phyloP scores from a whole-genome alignment of 2,888 invertebrate genomes.

The Ophonus ardosiacus region DNA sequence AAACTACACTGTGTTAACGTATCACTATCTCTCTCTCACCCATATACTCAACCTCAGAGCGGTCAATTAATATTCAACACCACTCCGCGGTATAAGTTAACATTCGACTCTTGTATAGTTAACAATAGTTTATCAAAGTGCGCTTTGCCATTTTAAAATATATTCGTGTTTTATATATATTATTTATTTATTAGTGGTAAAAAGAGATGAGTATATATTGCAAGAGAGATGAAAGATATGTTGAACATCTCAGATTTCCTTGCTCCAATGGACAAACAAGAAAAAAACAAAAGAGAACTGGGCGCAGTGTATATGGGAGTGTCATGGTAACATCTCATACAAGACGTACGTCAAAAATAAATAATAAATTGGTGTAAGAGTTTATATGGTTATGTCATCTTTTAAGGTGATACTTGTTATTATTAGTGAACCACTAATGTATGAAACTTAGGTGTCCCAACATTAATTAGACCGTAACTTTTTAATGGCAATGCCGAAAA shows the following conservation, averaged over 20 bases:
- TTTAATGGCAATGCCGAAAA: no score
- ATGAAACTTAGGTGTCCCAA: no score
- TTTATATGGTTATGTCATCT: no score
- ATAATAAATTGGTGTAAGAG: no score
- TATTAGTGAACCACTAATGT: no score
- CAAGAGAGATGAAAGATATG: background rate
- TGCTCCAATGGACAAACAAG: conserved; percentile 34
- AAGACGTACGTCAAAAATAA: background rate
- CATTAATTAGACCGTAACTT: no score
- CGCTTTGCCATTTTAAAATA: background rate
- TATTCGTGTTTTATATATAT: background rate
- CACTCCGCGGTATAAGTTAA: background rate
- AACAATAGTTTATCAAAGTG: background rate
- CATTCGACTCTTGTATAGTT: background rate
- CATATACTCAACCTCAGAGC: background rate
- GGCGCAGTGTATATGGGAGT: conserved; percentile 45
- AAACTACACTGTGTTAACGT: no score
- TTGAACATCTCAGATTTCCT: conserved; percentile 27
- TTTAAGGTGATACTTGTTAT: no score
- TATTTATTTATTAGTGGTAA: background rate
- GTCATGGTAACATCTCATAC: background rate
- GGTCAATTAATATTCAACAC: background rate
- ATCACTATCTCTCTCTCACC: background rate
- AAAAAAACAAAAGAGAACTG: conserved; percentile 41
- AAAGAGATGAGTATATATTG: background rate